Base-by-base conservation (phyloP, 23 tunicate genomes). In the Ascidia mentula region DNA sequence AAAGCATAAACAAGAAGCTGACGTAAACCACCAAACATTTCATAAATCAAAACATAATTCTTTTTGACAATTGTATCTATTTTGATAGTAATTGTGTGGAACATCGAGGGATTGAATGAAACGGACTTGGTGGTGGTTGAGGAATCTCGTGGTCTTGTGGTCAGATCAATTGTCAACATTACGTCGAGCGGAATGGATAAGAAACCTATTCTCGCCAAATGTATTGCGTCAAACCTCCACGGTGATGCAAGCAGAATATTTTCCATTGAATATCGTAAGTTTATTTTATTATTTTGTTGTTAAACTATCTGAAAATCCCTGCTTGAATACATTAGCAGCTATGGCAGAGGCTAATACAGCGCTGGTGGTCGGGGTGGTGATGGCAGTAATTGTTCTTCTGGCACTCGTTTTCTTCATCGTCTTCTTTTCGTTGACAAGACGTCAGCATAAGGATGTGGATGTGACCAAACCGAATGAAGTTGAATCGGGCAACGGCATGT, bases 331-430 rank as follows among this genome's bases (percentile, higher is more conserved):
- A 42, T 42, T 42, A 9, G 36, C 32, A 59, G 74, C 75, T 65
- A n/a, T 39, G 6, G 82, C 53, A 22, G 59, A 35, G 24, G 80
- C 82, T 0, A 83, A 74, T 32, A 79, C 74, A 20, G 94, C 79
- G 35, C 17, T 87, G 42, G 72, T 89, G 30, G 84, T 79, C 40
- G 88, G 88, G 26, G 74, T 89, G 45, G 88, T 83, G 46, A 46
- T 89, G 34, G 94, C 94, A 7, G 80, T 89, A 32, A 22, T 88
- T 24, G 38, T 85, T 30, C 15, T 79, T 22, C 35, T 79, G 6
- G 79, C 45, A 5, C 20, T 72, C 53, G 72, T 72, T 61, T 59
- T 79, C 31, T 13, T 79, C 24, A 34, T 38, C 31, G 42, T 70
- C 34, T 79, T 70, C 80, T 72, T 86, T 1, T 69, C 46, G 37